A percentile compares a stretch with the other conserved stretches of the same genome.
Evolutionary conservation across 1,140 invertebrate species (phyloP).

Genomic region (Episyrphus balteatus): DNA sequence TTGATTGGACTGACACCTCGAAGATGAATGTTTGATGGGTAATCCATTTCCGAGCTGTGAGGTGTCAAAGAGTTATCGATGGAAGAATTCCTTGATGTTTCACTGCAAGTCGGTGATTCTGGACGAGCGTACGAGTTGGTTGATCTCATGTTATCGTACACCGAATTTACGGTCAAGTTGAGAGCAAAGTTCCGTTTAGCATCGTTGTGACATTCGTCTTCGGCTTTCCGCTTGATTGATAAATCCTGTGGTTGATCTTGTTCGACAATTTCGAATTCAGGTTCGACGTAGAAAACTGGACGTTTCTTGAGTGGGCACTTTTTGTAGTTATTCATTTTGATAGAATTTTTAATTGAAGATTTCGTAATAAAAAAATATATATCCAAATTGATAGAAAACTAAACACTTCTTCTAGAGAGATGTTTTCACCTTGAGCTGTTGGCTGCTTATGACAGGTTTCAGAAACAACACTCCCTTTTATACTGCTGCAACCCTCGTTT

Average conservation of each 20-base stretch:
- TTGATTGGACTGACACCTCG: constrained; percentile 20
- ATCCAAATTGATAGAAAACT: no score
- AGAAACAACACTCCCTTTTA: no score
- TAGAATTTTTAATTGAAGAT: not conserved
- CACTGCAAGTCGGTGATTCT: constrained; percentile 3
- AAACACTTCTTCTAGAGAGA: no score
- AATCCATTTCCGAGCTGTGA: constrained; percentile 10
- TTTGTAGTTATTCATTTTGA: constrained; percentile 58
- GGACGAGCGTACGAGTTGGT: not conserved
- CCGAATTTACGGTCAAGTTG: constrained; percentile 27
- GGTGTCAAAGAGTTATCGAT: constrained; percentile 13
- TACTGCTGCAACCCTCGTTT: no score
- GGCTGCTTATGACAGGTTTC: no score
- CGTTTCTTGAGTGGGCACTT: constrained; percentile 83
- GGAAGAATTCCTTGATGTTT: constrained; percentile 4
- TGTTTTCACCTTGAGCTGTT: no score
- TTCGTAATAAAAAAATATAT: not conserved
- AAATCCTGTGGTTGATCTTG: constrained; percentile 52
- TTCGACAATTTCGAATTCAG: constrained; percentile 35
- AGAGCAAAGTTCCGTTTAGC: constrained; percentile 28
- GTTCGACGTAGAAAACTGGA: constrained; percentile 52
- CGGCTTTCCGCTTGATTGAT: constrained; percentile 25
- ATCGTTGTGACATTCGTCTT: constrained; percentile 15
- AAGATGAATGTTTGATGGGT: constrained; percentile 24
- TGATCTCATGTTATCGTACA: not conserved